Percentiles rank a stretch among this genome's conserved stretches.
phyloP scores from a whole-genome alignment of 1,140 invertebrate species.

The Caenorhabditis brenneri region DNA sequence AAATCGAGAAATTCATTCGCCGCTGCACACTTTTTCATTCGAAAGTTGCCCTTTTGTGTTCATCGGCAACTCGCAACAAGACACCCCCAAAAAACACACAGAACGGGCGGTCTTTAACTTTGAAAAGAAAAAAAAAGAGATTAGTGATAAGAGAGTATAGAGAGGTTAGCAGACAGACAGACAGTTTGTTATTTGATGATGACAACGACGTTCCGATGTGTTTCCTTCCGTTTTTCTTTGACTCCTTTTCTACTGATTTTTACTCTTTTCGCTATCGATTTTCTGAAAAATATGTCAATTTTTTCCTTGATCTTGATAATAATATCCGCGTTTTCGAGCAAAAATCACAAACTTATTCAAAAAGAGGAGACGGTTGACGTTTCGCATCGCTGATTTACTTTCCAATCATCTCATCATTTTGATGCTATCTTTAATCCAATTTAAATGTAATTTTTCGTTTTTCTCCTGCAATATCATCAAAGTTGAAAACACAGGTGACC shows the following conservation, averaged over 20 bases:
- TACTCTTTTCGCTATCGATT: background rate
- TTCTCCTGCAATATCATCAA: no score
- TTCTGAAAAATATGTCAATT: background rate
- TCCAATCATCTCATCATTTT: no score
- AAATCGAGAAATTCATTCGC: background rate
- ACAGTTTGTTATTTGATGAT: constrained; percentile 20
- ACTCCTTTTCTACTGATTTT: background rate
- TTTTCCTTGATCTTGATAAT: no score
- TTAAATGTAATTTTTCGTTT: no score
- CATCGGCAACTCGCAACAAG: no score
- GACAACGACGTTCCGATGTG: background rate
- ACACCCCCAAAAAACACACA: background rate
- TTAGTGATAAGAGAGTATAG: constrained; percentile 18
- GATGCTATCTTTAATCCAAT: no score
- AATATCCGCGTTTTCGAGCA: no score
- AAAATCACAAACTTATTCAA: no score
- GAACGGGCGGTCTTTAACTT: constrained; percentile 12
- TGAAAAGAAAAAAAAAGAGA: no score
- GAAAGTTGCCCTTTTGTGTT: background rate
- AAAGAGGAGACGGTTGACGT: no score
- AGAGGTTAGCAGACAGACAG: background rate
- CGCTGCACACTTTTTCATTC: background rate
- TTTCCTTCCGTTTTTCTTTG: background rate
- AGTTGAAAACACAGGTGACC: no score
- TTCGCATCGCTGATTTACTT: no score